These are phyloP conservation scores for Parauchenoglanis punctatus DNA, from an alignment of 2,797 vertebrate species.

Conservation along the genomic window DNA sequence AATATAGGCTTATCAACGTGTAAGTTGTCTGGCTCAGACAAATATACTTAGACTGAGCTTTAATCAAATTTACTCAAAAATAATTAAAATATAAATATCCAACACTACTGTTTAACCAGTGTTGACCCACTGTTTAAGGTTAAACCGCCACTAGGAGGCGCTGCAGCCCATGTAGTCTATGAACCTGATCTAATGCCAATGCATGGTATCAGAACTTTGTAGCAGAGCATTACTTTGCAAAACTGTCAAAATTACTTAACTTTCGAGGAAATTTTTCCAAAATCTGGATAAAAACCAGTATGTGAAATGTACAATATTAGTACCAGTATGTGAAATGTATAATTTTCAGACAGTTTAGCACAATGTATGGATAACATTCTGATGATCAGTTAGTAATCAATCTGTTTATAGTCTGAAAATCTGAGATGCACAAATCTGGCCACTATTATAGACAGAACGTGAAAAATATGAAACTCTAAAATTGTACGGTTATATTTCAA, in stretches of 20 bases:
- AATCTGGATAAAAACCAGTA: background rate
- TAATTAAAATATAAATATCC: background rate
- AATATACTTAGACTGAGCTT: background rate
- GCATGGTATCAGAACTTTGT: background rate
- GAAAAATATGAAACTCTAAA: background rate
- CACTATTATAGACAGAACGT: background rate
- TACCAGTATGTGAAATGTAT: too few species aligned
- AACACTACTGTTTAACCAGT: background rate
- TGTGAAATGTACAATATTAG: background rate
- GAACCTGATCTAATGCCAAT: background rate
- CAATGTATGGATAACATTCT: background rate
- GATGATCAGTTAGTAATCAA: background rate
- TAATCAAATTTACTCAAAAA: background rate
- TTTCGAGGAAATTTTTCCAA: background rate
- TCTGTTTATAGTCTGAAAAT: background rate
- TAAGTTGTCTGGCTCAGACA: background rate
- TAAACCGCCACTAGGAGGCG: background rate
- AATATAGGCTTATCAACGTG: background rate
- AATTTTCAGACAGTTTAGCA: background rate
- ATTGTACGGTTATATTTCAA: background rate
- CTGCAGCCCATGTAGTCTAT: background rate
- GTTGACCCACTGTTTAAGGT: background rate
- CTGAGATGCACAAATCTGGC: background rate
- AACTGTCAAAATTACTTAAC: background rate
- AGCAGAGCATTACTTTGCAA: background rate